These are phyloP conservation scores for Morpho helenor DNA, from an alignment of 2,888 invertebrate genomes.

Conservation along the genomic window DNA sequence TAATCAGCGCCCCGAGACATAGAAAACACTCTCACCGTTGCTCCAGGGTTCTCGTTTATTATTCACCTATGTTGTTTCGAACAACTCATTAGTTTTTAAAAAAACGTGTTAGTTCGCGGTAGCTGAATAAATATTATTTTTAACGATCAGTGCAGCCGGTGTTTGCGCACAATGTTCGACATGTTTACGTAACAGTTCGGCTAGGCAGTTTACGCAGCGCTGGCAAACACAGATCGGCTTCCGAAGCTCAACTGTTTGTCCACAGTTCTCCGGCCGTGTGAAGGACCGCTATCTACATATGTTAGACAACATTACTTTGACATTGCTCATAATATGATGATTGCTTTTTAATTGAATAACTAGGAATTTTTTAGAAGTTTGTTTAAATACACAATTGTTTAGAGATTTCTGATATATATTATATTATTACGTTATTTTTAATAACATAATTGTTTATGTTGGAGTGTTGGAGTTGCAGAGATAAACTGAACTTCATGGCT, in stretches of 20 bases:
- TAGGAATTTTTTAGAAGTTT: conserved; percentile 8
- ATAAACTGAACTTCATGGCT: no score
- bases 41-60: conserved; percentile 2
- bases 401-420: no score
- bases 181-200: conserved; percentile 66
- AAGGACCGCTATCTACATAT: conserved; percentile 38
- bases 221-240: conserved; percentile 48
- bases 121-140: conserved; percentile 73
- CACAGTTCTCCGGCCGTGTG: conserved; percentile 39
- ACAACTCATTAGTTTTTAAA: conserved; percentile 25
- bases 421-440: no score
- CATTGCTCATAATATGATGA: conserved; percentile 4
- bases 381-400: background rate
- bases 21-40: background rate
- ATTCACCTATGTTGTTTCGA: conserved; percentile 24
- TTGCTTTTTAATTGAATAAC: conserved; percentile 20
- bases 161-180: conserved; percentile 52
- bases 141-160: conserved; percentile 69
- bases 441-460: no score
- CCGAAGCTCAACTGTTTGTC: conserved; percentile 52
- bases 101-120: conserved; percentile 36
- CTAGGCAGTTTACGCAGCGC: conserved; percentile 39
- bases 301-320: conserved; percentile 31
- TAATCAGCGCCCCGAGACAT: background rate
- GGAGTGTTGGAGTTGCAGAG: no score